Conservation (phyloP, 2,797 vertebrate genomes). For the Syngnathus acus region DNA sequence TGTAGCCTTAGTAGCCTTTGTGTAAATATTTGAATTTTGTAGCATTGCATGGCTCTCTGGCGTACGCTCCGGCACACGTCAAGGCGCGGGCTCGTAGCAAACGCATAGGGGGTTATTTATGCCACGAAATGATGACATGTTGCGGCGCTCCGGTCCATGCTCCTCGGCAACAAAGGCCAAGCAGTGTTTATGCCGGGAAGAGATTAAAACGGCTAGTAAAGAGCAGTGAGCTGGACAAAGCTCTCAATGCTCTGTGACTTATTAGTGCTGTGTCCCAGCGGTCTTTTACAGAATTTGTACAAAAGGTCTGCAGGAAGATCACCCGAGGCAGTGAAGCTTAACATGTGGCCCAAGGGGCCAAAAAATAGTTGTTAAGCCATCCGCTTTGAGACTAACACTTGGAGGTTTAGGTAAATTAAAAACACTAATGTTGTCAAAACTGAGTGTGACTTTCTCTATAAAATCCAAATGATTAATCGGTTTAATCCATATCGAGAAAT, state of each 20-base stretch:
- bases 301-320: slow-evolving; percentile 13
- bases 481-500: too few species aligned
- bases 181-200: slow-evolving; percentile 50
- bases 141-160: slow-evolving; percentile 29
- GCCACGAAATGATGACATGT: slow-evolving; percentile 41
- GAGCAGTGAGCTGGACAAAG: slow-evolving; percentile 39
- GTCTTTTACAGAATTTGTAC: slow-evolving; percentile 28
- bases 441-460: too few species aligned
- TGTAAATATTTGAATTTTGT: slow-evolving; percentile 73
- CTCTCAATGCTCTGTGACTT: slow-evolving; percentile 27
- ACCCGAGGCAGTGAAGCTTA: slow-evolving; percentile 2
- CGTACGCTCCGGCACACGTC: slow-evolving; percentile 43
- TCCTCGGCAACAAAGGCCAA: slow-evolving; percentile 38
- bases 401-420: too few species aligned
- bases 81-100: slow-evolving; percentile 21
- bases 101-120: slow-evolving; percentile 47
- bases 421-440: too few species aligned
- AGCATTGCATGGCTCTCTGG: slow-evolving; percentile 41
- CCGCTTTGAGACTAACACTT: too few species aligned
- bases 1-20: slow-evolving; percentile 56
- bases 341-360: neutral
- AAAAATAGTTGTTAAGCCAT: too few species aligned
- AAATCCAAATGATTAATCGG: too few species aligned
- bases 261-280: slow-evolving; percentile 24
- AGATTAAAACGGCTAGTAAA: slow-evolving; percentile 44